A percentile compares a stretch with the other conserved stretches of the same genome.
These are phyloP conservation scores for Orius insidiosus DNA, from an alignment of 1,140 invertebrate species.

Conservation along the genomic window DNA sequence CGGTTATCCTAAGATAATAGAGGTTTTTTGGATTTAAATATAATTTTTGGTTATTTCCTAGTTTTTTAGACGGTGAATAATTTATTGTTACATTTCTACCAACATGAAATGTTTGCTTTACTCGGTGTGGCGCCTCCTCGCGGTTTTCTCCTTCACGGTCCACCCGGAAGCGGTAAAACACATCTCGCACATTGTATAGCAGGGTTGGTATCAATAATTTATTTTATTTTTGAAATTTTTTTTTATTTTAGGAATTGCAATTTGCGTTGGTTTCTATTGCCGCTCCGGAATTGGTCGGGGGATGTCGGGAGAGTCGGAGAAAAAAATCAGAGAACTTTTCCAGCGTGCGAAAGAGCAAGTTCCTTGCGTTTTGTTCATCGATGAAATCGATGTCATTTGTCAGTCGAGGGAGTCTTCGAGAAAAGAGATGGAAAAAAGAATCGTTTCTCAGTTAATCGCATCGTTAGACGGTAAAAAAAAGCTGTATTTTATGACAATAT, in stretches of 20 bases:
- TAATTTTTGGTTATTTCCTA: not conserved
- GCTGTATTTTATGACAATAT: too few species aligned
- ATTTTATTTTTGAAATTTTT: constrained; percentile 7
- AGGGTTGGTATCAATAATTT: constrained; percentile 36
- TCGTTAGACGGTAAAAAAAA: constrained; percentile 76
- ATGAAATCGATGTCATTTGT: constrained; percentile 84
- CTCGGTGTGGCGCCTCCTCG: constrained; percentile 64
- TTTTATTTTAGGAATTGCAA: constrained; percentile 33
- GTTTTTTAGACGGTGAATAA: constrained; percentile 4
- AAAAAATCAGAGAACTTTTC: constrained; percentile 79
- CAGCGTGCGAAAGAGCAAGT: constrained; percentile 54
- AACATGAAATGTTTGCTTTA: constrained; percentile 35
- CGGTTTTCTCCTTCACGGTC: constrained; percentile 77
- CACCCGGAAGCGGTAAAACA: constrained; percentile 86
- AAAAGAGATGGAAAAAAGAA: constrained; percentile 86
- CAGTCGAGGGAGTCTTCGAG: constrained; percentile 72
- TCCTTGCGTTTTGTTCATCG: constrained; percentile 81
- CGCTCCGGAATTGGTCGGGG: constrained; percentile 82
- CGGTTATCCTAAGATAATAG: constrained; percentile 48
- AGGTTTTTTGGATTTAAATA: constrained; percentile 20
- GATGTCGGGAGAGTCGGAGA: constrained; percentile 88
- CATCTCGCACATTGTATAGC: constrained; percentile 81
- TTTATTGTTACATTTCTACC: constrained; percentile 19
- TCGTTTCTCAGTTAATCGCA: constrained; percentile 79
- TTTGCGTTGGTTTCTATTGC: constrained; percentile 70